Percentiles rank a stretch among this genome's conserved stretches.
Conservation (phyloP, 2,888 invertebrate genomes). For the Folsomia manolachei region DNA sequence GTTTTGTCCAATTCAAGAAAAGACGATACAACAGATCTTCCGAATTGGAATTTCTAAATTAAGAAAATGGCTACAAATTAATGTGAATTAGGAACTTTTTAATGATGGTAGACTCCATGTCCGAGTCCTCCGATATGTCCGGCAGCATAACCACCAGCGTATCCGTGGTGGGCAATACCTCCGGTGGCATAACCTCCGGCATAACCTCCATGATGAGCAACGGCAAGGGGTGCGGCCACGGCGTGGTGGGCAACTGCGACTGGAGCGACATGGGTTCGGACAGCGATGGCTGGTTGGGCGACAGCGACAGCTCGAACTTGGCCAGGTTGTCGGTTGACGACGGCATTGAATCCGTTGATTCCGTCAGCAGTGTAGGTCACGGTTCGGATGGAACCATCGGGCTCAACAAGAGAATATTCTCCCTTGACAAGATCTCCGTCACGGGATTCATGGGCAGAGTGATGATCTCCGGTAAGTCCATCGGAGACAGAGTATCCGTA, state of each 20-base stretch:
- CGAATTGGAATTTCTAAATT: background rate
- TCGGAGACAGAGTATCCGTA: constrained; percentile 46
- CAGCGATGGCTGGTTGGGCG: constrained; percentile 10
- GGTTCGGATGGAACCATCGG: constrained; percentile 40
- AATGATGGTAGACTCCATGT: background rate
- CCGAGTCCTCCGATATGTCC: too few relatives aligned
- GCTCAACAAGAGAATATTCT: constrained; percentile 38
- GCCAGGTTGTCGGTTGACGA: constrained; percentile 39
- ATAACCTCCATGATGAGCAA: background rate
- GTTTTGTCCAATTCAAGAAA: background rate
- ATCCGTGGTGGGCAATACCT: background rate
- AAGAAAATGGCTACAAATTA: background rate
- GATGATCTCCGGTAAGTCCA: constrained; percentile 40
- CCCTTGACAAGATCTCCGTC: constrained; percentile 44
- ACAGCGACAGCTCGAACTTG: constrained; percentile 15
- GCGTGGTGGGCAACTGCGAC: background rate
- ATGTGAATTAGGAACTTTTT: background rate
- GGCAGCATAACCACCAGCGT: background rate
- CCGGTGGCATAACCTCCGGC: background rate
- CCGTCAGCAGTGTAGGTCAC: constrained; percentile 48
- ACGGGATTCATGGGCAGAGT: constrained; percentile 37
- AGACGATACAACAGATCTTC: background rate
- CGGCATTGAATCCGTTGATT: constrained; percentile 49
- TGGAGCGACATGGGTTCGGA: constrained; percentile 19
- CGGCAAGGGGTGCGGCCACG: background rate